phyloP scores from a whole-genome alignment of 2,888 invertebrate genomes.

The Cephus rjabovi region DNA sequence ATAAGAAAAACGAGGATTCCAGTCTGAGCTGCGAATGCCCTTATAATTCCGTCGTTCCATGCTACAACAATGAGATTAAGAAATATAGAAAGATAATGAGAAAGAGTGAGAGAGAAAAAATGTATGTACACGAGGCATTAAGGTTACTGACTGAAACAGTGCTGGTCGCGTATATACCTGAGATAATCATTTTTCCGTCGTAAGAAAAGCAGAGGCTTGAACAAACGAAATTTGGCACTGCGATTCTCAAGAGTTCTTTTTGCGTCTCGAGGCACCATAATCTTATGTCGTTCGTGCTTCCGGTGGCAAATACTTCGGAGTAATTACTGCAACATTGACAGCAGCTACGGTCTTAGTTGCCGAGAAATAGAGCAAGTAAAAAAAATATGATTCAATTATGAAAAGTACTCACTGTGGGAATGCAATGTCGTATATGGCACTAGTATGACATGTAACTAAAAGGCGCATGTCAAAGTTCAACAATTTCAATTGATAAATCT shows the following conservation, averaged over 20 bases:
- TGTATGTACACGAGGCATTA: too few relatives aligned
- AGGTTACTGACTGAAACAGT: too few relatives aligned
- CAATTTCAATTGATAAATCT: constrained; percentile 83
- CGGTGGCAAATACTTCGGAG: constrained; percentile 89
- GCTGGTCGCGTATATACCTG: constrained; percentile 68
- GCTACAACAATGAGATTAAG: constrained; percentile 58
- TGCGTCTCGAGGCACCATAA: constrained; percentile 84
- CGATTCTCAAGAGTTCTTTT: constrained; percentile 85
- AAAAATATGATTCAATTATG: constrained; percentile 9
- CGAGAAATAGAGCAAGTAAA: constrained; percentile 13
- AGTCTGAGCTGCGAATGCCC: constrained; percentile 85
- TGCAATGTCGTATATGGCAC: constrained; percentile 81
- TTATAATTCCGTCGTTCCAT: constrained; percentile 87
- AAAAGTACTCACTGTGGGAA: constrained; percentile 81
- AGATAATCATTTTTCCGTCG: constrained; percentile 84
- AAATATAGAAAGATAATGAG: neutral
- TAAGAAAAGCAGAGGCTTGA: constrained; percentile 80
- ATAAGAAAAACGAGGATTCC: constrained; percentile 86
- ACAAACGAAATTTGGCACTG: constrained; percentile 89
- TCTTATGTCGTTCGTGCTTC: constrained; percentile 85
- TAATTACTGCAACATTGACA: constrained; percentile 72
- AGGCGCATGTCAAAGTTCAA: constrained; percentile 77
- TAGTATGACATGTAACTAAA: constrained; percentile 85
- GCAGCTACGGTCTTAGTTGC: too few relatives aligned
- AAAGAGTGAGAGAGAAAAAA: neutral